phyloP scores from a whole-genome alignment of 1,140 invertebrate genomes.

The Musca domestica region DNA sequence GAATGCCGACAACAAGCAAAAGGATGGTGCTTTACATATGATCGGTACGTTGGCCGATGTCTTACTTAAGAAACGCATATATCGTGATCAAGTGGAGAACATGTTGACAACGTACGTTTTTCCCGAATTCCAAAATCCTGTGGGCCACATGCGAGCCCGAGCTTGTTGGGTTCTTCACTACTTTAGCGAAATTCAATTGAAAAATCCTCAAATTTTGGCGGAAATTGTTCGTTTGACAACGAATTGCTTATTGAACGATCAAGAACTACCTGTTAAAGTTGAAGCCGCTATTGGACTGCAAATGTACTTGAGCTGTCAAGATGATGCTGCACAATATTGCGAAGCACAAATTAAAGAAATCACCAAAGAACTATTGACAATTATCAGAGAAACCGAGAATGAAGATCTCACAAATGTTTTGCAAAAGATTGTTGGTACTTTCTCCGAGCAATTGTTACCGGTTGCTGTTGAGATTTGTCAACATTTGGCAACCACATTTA shows the following conservation, averaged over 20 bases:
- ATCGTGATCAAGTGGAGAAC: constrained; percentile 92
- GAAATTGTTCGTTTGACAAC: constrained; percentile 77
- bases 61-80: constrained; percentile 85
- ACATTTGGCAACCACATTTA: constrained; percentile 91
- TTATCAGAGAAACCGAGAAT: constrained; percentile 96
- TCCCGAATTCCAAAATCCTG: constrained; percentile 83
- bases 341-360: constrained; percentile 82
- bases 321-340: constrained; percentile 78
- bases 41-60: constrained; percentile 90
- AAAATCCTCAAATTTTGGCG: constrained; percentile 77
- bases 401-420: constrained; percentile 95
- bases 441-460: constrained; percentile 85
- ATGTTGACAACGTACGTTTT: constrained; percentile 92
- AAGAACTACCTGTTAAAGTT: constrained; percentile 94
- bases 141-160: constrained; percentile 88
- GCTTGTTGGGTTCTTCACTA: constrained; percentile 94
- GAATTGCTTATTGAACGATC: constrained; percentile 78
- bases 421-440: constrained; percentile 93
- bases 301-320: constrained; percentile 80
- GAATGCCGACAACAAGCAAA: constrained; percentile 73
- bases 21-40: constrained; percentile 97
- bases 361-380: constrained; percentile 81
- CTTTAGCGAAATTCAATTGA: constrained; percentile 86
- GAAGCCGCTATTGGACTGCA: constrained; percentile 96
- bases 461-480: constrained; percentile 94